Percentiles rank a stretch among this genome's conserved stretches.
Evolutionary conservation across 2,113 vertebrate species (phyloP).

Genomic region (Indicator maculatus): DNA sequence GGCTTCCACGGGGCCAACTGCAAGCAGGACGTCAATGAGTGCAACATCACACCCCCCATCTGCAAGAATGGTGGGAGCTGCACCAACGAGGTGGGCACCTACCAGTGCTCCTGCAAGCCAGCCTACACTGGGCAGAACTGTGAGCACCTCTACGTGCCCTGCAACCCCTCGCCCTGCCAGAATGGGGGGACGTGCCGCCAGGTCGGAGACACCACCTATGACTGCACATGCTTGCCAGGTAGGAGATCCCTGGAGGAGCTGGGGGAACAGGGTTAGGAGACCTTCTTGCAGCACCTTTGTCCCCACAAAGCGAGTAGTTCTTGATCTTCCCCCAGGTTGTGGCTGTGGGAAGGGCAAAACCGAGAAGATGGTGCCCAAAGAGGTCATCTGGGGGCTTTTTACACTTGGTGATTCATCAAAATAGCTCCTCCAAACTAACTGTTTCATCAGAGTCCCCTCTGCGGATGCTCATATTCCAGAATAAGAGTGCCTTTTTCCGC

Average conservation of each 20-base stretch:
- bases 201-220: conserved; percentile 89
- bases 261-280: accelerated
- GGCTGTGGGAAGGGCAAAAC: neutral
- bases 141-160: conserved; percentile 90
- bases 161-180: conserved; percentile 93
- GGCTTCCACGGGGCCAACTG: conserved; percentile 91
- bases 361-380: accelerated
- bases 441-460: conserved; percentile 34
- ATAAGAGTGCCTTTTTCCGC: conserved; percentile 68
- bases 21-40: conserved; percentile 92
- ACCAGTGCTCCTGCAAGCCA: conserved; percentile 83
- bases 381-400: conserved; percentile 40
- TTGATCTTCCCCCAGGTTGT: accelerated
- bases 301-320: accelerated
- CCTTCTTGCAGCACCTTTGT: neutral
- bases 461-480: conserved; percentile 65
- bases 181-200: conserved; percentile 95
- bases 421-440: conserved; percentile 31
- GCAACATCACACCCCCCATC: conserved; percentile 65
- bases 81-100: conserved; percentile 88
- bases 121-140: conserved; percentile 87
- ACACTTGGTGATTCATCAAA: neutral
- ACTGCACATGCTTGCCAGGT: conserved; percentile 97
- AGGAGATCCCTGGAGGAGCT: neutral
- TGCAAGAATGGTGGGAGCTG: conserved; percentile 88